A percentile compares a stretch with the other conserved stretches of the same genome.
These are phyloP conservation scores for Poicephalus gulielmi DNA, from an alignment of 2,113 vertebrate species.

Conservation along the genomic window DNA sequence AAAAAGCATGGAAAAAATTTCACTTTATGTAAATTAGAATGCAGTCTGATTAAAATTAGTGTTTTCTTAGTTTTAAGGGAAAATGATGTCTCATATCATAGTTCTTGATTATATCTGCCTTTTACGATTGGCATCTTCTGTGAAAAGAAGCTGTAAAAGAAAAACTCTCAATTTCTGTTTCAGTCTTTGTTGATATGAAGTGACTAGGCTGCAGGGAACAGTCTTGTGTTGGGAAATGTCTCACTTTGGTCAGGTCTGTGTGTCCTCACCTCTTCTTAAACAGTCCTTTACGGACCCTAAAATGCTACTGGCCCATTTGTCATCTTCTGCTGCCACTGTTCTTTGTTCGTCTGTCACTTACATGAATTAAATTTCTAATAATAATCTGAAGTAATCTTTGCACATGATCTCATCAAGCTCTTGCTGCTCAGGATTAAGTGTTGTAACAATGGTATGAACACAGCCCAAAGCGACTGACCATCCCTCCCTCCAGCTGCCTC, in stretches of 20 bases:
- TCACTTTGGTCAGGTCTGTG: not conserved
- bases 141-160: not conserved
- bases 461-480: not conserved
- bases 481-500: not conserved
- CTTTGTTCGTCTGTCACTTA: not conserved
- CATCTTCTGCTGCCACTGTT: not conserved
- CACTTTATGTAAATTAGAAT: not conserved
- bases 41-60: not conserved
- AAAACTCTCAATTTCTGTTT: not conserved
- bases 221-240: not conserved
- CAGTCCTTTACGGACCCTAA: not conserved
- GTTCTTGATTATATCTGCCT: not conserved
- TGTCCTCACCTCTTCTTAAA: not conserved
- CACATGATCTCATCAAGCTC: conserved; percentile 14
- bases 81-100: not conserved
- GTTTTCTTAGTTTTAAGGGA: not conserved
- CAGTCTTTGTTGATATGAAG: not conserved
- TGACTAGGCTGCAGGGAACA: not conserved
- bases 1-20: not conserved
- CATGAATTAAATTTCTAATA: conserved; percentile 21
- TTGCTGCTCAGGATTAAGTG: not conserved
- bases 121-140: not conserved
- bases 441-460: not conserved
- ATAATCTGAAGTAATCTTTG: conserved; percentile 29
- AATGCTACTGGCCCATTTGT: not conserved